phyloP scores from a whole-genome alignment of 2,797 vertebrate genomes.

The Saxicola maurus region DNA sequence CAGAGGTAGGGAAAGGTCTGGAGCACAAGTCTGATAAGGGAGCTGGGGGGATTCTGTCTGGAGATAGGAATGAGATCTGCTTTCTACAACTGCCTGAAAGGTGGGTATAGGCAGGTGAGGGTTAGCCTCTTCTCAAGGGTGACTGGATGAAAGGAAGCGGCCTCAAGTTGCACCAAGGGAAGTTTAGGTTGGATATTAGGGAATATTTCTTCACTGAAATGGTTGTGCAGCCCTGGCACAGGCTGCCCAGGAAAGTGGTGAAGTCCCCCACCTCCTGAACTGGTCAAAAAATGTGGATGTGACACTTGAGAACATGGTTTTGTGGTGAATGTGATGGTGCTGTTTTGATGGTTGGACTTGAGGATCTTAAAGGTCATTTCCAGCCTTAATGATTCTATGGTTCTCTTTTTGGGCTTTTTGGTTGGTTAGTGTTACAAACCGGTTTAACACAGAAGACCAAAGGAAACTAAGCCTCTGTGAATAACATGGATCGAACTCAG shows the following conservation, averaged over 20 bases:
- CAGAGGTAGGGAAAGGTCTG: neutral
- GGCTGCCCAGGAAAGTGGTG: neutral
- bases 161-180: neutral
- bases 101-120: neutral
- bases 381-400: neutral
- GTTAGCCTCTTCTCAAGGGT: neutral
- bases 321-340: neutral
- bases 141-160: neutral
- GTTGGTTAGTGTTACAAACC: neutral
- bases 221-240: neutral
- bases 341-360: neutral
- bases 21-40: neutral
- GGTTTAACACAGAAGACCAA: neutral
- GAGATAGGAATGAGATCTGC: rapidly evolving
- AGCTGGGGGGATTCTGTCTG: neutral
- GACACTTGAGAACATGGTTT: neutral
- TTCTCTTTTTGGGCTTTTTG: neutral
- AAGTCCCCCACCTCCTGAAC: neutral
- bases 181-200: neutral
- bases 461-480: neutral
- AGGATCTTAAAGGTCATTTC: neutral
- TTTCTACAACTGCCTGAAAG: neutral
- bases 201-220: neutral
- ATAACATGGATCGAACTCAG: neutral
- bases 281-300: neutral